These are phyloP conservation scores for Poecilus cupreus DNA, from an alignment of 2,888 invertebrate species.

Conservation along the genomic window DNA sequence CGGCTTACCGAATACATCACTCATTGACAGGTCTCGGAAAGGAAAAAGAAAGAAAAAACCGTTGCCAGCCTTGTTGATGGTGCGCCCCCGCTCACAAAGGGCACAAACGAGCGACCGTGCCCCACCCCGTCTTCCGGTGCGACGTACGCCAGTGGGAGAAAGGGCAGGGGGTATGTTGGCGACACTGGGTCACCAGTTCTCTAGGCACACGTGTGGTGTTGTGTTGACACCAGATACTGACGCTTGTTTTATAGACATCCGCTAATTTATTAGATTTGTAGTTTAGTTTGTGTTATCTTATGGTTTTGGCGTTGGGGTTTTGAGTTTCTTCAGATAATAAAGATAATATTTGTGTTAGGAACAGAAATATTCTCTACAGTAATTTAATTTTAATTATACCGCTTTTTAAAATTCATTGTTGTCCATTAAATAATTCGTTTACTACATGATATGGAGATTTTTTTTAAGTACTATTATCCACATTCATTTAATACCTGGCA, in stretches of 20 bases:
- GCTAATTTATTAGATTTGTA: constrained; percentile 37
- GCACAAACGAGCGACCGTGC: constrained; percentile 50
- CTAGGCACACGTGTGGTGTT: constrained; percentile 3
- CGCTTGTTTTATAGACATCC: constrained; percentile 21
- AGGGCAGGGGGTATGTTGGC: not conserved
- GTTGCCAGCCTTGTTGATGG: constrained; percentile 40
- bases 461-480: too few species aligned
- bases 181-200: constrained; percentile 48
- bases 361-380: not conserved
- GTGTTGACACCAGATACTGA: constrained; percentile 21
- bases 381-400: too few species aligned
- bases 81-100: constrained; percentile 43
- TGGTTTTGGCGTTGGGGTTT: constrained; percentile 3
- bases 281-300: constrained; percentile 19
- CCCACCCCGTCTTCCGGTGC: constrained; percentile 56
- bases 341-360: not conserved
- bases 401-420: too few species aligned
- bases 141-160: constrained; percentile 6
- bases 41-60: constrained; percentile 26
- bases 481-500: too few species aligned
- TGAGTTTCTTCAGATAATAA: not conserved
- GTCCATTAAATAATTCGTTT: too few species aligned
- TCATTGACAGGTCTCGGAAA: constrained; percentile 46
- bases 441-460: too few species aligned
- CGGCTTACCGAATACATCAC: constrained; percentile 46